Percentiles rank a stretch among this genome's conserved stretches.
phyloP scores from a whole-genome alignment of 2,113 vertebrate species.

The Rhea pennata region DNA sequence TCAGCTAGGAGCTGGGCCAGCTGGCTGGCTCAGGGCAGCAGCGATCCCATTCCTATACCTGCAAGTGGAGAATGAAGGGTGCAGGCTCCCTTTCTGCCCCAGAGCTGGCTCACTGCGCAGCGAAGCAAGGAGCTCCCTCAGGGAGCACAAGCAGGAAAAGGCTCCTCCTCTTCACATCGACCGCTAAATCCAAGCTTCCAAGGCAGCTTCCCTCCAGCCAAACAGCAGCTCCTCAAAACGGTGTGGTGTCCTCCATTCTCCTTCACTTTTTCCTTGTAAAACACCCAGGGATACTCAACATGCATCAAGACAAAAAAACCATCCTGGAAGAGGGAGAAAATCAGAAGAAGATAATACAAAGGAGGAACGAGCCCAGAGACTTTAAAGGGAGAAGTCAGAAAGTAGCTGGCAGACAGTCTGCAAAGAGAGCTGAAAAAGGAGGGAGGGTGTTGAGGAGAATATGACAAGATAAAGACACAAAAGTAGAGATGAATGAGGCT shows the following conservation, averaged over 20 bases:
- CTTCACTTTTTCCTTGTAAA: neutral
- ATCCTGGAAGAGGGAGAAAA: constrained; percentile 28
- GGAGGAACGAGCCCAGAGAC: too few species aligned
- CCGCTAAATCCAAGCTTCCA: neutral
- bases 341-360: neutral
- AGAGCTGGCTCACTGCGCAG: neutral
- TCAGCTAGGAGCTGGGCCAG: neutral
- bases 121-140: neutral
- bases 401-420: neutral
- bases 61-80: neutral
- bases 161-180: neutral
- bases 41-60: neutral
- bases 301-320: neutral
- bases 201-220: neutral
- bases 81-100: neutral
- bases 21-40: neutral
- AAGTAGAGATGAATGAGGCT: neutral
- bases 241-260: neutral
- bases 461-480: constrained; percentile 20
- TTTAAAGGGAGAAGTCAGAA: too few species aligned
- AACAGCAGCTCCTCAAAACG: too few species aligned
- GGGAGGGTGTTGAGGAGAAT: constrained; percentile 4
- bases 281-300: neutral
- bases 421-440: neutral
- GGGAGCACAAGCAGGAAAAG: neutral